Evolutionary conservation across 1,140 invertebrate genomes (phyloP).

Genomic region (Ceratina australensis): DNA sequence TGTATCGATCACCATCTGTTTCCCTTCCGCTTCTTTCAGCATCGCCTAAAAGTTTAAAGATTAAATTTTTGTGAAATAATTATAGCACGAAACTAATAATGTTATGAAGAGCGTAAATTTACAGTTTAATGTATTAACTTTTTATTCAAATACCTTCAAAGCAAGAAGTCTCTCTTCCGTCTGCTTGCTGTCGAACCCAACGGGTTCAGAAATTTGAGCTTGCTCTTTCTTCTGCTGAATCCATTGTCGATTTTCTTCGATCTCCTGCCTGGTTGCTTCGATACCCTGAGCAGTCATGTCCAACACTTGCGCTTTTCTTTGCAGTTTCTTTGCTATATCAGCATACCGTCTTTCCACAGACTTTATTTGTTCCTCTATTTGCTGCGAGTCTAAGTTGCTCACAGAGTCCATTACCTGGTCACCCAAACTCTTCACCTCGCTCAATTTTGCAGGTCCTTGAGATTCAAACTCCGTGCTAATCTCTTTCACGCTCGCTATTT

Average conservation of each 20-base stretch:
- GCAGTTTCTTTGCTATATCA: slow-evolving; percentile 90
- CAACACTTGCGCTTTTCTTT: slow-evolving; percentile 89
- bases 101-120: no score
- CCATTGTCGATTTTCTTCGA: slow-evolving; percentile 89
- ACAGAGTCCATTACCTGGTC: slow-evolving; percentile 88
- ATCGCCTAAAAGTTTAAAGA: slow-evolving; percentile 78
- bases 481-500: slow-evolving; percentile 86
- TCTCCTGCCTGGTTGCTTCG: slow-evolving; percentile 87
- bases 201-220: slow-evolving; percentile 83
- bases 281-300: slow-evolving; percentile 90
- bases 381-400: slow-evolving; percentile 92
- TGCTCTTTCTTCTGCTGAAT: slow-evolving; percentile 87
- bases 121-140: not conserved
- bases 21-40: slow-evolving; percentile 91
- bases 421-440: slow-evolving; percentile 85
- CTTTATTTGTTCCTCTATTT: slow-evolving; percentile 93
- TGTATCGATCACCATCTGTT: slow-evolving; percentile 89
- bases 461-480: slow-evolving; percentile 85
- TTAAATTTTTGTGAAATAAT: not conserved
- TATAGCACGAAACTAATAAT: no score
- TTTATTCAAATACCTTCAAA: slow-evolving; percentile 79
- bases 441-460: slow-evolving; percentile 83
- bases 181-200: slow-evolving; percentile 88
- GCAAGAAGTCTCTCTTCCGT: slow-evolving; percentile 86
- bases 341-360: slow-evolving; percentile 89